A percentile compares a stretch with the other conserved stretches of the same genome.
These are phyloP conservation scores for Poeciliopsis presidionis DNA, from an alignment of 2,797 vertebrate species.

Conservation along the genomic window DNA sequence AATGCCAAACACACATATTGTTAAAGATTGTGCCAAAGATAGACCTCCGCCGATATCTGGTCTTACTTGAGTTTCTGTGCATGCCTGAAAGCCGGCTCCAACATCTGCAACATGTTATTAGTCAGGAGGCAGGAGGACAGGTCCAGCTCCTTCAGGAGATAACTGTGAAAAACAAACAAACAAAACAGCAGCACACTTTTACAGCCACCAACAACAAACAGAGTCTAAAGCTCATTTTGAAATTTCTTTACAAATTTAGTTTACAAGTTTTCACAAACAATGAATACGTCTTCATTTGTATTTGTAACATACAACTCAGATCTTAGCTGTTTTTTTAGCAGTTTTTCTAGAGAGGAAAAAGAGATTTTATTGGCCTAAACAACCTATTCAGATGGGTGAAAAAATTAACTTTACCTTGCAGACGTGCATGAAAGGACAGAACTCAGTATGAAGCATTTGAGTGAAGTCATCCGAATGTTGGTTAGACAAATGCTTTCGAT, in stretches of 20 bases:
- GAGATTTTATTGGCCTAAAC: not conserved
- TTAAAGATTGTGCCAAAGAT: not conserved
- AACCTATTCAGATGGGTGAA: not conserved
- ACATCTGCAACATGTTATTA: constrained; percentile 77
- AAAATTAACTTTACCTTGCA: constrained; percentile 65
- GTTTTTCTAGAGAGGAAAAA: not conserved
- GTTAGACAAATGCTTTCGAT: constrained; percentile 84
- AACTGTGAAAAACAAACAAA: constrained; percentile 48
- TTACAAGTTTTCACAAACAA: not conserved
- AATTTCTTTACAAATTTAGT: not conserved
- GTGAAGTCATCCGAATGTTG: constrained; percentile 89
- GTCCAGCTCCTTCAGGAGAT: constrained; percentile 86
- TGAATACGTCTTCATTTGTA: not conserved
- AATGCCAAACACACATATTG: too few relatives aligned
- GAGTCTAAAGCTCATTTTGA: not conserved
- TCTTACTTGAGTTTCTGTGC: constrained; percentile 90
- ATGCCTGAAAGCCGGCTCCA: constrained; percentile 87
- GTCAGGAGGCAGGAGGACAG: constrained; percentile 91
- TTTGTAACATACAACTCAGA: not conserved
- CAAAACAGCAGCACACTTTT: not conserved
- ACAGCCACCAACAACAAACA: not conserved
- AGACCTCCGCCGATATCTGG: not conserved
- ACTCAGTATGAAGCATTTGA: constrained; percentile 91
- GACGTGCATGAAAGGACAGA: constrained; percentile 85
- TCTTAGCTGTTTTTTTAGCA: not conserved